A percentile compares a stretch with the other conserved stretches of the same genome.
These are phyloP conservation scores for Lordiphosa fenestrarum DNA, from an alignment of 2,888 invertebrate species.

Conservation along the genomic window DNA sequence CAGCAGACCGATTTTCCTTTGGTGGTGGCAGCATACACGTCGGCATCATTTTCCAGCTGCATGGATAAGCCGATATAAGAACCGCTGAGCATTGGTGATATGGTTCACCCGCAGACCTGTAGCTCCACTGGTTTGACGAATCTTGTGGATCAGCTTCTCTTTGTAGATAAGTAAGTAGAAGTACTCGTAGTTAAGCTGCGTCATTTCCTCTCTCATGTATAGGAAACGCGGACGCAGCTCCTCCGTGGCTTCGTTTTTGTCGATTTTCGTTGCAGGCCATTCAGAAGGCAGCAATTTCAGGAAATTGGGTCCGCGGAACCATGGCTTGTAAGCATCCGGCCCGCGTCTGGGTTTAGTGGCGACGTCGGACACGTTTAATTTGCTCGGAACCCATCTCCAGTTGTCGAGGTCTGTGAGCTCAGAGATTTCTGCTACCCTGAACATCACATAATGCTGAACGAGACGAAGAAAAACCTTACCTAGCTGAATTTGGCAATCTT, in stretches of 20 bases:
- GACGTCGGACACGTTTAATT: constrained; percentile 24
- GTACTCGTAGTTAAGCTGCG: neutral
- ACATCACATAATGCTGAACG: constrained; percentile 47
- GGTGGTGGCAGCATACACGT: constrained; percentile 12
- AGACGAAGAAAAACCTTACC: constrained; percentile 7
- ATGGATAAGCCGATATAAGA: constrained; percentile 8
- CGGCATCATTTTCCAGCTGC: constrained; percentile 15
- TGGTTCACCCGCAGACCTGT: constrained; percentile 2
- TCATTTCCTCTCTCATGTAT: neutral
- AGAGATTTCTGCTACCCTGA: constrained; percentile 26
- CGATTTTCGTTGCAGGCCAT: constrained; percentile 17
- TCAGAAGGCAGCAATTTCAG: constrained; percentile 8
- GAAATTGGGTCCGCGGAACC: constrained; percentile 20
- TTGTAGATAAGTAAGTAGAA: neutral
- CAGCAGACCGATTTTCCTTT: constrained; percentile 1
- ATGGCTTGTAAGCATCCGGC: constrained; percentile 15
- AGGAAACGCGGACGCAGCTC: constrained; percentile 12
- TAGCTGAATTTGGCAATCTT: neutral
- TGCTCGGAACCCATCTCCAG: constrained; percentile 27
- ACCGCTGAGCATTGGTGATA: constrained; percentile 8
- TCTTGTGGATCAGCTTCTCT: too few species aligned
- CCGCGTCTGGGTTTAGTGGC: constrained; percentile 15
- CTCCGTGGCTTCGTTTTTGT: neutral
- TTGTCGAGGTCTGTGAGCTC: constrained; percentile 6
- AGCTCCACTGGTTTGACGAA: too few species aligned